Evolutionary conservation across 30 jellyfish, hydroid and myxozoan genomes (phyloP).

Genomic region (Cassiopea xamachana): DNA sequence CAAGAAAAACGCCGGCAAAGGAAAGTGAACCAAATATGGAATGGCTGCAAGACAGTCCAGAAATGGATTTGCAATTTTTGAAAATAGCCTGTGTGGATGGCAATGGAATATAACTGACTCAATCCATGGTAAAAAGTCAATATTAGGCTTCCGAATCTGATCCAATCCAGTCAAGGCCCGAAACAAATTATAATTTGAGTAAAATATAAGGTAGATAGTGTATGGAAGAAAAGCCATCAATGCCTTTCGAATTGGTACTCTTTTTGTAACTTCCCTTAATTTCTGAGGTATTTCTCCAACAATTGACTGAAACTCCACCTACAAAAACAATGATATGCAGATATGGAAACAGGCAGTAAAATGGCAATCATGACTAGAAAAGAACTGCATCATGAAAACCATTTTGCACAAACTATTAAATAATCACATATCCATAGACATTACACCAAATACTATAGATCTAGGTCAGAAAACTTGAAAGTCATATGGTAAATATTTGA

Average conservation of each 20-base stretch:
- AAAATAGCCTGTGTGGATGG: conserved; percentile 90
- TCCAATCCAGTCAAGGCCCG: conserved; percentile 90
- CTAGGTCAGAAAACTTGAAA: too few relatives aligned
- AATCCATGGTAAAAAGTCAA: conserved; percentile 93
- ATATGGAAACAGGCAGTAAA: neutral
- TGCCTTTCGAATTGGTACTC: conserved; percentile 76
- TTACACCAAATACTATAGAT: too few relatives aligned
- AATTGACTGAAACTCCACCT: conserved; percentile 87
- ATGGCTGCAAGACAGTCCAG: conserved; percentile 95
- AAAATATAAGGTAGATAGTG: conserved; percentile 67
- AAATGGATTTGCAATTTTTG: conserved; percentile 88
- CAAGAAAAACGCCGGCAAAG: conserved; percentile 91
- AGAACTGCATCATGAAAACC: too few relatives aligned
- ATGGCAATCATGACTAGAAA: neutral
- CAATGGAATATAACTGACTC: conserved; percentile 91
- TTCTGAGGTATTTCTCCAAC: conserved; percentile 72
- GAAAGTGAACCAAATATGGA: conserved; percentile 93
- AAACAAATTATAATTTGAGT: conserved; percentile 73
- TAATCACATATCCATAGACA: too few relatives aligned
- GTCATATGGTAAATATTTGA: too few relatives aligned
- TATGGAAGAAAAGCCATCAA: conserved; percentile 83
- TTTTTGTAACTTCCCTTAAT: conserved; percentile 40
- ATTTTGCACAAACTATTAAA: too few relatives aligned
- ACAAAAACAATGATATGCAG: conserved; percentile 6
- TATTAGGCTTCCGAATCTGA: conserved; percentile 82